Evolutionary conservation across 2,888 invertebrate genomes (phyloP), one percentile per base, ranked within the genome.

Genomic region (Silvanus unidentatus): DNA sequence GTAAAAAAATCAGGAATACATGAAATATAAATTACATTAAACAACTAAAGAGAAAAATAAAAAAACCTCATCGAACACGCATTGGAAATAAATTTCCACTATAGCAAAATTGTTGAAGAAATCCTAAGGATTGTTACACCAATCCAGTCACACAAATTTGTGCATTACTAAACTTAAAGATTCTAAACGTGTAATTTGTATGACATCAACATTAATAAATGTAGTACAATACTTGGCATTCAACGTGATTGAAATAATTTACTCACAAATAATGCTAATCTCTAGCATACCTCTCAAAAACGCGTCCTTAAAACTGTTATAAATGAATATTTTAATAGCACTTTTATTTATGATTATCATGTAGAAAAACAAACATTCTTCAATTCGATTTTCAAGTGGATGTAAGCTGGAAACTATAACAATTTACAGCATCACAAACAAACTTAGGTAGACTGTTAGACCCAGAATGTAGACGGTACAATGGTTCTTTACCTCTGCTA

Each of bases 131-230:
- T 12, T 43, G 32, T 5, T 22, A 22, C 22, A 22, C 22, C 22
- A 5, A 22, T 12, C 30, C n/a, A 15, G 13, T 22, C 34, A 39
- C 22, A 40, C 37, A 38, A 37, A 12, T 15, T 15, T 30, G n/a
- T 40, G 12, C 15, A 22, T 22, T 22, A n/a, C 27, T 43, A 29
- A 32, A 39, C 16, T 44, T 39, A 39, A 9, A 28, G 29, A 44
- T 44, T 38, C 38, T 22, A 28, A 39, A 39, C 44, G 39, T 38
- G 44, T 27, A 43, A 39, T 37, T 37, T 28, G 15, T 38, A 34
- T 44, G 44, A 34, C 44, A 44, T 32, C 38, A 43, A 43, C 32
- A 36, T 28, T 30, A 32, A 32, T 38, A 37, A 38, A 43, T 43
- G 43, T 30, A 43, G 30, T 28, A 43, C 30, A 30, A 38, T 43